Evolutionary conservation across 2,888 invertebrate genomes (phyloP).

Genomic region (Anaspis maculata): DNA sequence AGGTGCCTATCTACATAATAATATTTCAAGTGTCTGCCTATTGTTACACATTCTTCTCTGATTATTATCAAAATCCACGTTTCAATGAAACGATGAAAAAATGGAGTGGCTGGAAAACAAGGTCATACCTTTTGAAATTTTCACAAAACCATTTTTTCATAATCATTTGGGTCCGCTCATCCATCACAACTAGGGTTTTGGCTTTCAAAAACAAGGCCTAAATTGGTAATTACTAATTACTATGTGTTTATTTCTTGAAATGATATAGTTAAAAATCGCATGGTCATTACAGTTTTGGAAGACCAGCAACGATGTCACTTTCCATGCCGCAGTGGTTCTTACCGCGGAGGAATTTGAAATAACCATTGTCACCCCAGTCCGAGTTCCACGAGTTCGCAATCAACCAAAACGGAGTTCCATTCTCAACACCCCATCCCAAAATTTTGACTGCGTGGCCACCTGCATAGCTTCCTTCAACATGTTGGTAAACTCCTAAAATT

Average conservation of each 20-base stretch:
- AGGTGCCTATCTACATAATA: too few species aligned
- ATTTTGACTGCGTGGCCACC: conserved; percentile 85
- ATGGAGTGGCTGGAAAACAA: too few species aligned
- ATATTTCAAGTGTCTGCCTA: too few species aligned
- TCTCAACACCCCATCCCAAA: conserved; percentile 79
- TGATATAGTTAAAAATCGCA: background rate
- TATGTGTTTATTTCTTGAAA: background rate
- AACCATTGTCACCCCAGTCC: conserved; percentile 86
- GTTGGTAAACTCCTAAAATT: conserved; percentile 57
- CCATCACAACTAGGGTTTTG: too few species aligned
- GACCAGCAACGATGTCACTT: conserved; percentile 49
- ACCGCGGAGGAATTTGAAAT: conserved; percentile 81
- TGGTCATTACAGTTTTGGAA: conserved; percentile 1
- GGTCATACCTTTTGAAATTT: too few species aligned
- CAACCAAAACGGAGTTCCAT: conserved; percentile 70
- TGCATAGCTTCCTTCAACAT: conserved; percentile 58
- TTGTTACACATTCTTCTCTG: too few species aligned
- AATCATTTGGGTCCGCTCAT: too few species aligned
- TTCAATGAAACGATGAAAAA: too few species aligned
- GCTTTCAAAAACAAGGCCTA: too few species aligned
- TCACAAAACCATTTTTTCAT: too few species aligned
- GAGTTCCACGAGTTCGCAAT: conserved; percentile 89
- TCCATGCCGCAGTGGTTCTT: conserved; percentile 71
- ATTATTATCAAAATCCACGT: too few species aligned
- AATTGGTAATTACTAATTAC: background rate